Base-by-base conservation (phyloP, 2,113 vertebrate species). In the Bubo bubo region DNA sequence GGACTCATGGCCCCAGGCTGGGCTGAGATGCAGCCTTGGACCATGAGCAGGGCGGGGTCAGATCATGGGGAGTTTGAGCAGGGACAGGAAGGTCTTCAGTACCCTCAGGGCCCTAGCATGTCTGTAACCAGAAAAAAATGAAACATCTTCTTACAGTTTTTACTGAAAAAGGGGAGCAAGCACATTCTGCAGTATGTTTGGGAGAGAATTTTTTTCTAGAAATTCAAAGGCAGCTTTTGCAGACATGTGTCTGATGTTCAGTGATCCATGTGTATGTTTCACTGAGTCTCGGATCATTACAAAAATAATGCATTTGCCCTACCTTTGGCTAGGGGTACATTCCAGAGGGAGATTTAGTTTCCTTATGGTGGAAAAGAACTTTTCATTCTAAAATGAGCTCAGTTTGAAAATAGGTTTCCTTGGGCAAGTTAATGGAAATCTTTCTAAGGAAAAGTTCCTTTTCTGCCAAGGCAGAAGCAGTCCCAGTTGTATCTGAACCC, bases 341-440 rank as follows among this genome's bases (percentile, higher is more conserved):
- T 93, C 73, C 70, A 87, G 74, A 58, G 35, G 34, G 72, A 86
- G 35, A 68, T 86, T 94, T 93, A 18, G 23, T 83, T 97, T 94
- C 63, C 50, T 83, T 22, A 34, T 67, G 4, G 39, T 77, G 49
- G 66, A 93, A 94, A 86, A 90, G 5, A 80, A 35, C 19, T 82
- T 92, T 86, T 75, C 56, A 23, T 88, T 79, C 30, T 88, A 94
- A 95, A 86, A 60, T 72, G 70, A 90, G 11, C 49, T 89, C 2
- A 10, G 24, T 49, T 90, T 91, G 75, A 82, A 86, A 91, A 91
- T 19, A 79, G 53, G 32, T 86, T 93, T 91, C 39, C 68, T 80
- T 79, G 50, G 63, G 67, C 21, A 89, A 89, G 59, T 56, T 89
- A 86, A 83, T 93, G 79, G 92, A 93, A 96, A 91, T 64, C 12